A percentile compares a stretch with the other conserved stretches of the same genome.
phyloP scores from a whole-genome alignment of 2,797 vertebrate genomes.

The Syngnathus rostellatus region DNA sequence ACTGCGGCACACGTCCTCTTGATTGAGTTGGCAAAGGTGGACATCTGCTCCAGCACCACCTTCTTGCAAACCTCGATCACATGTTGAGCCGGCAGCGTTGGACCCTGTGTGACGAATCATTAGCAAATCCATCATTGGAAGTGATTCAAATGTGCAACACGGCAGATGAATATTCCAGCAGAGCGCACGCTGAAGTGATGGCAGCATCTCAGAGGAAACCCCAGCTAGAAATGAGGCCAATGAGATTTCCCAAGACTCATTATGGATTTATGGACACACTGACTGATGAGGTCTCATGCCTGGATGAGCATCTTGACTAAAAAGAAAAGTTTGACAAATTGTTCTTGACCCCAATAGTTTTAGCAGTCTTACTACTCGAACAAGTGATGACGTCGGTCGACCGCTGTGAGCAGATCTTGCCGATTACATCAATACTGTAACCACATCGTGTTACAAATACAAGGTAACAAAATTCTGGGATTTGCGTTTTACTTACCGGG shows the following conservation, averaged over 20 bases:
- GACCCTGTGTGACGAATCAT: conserved; percentile 61
- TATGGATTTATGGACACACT: conserved; percentile 56
- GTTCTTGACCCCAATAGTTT: conserved; percentile 43
- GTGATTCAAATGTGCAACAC: conserved; percentile 34
- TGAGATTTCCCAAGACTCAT: conserved; percentile 52
- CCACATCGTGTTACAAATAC: conserved; percentile 4
- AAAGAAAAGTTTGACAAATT: conserved; percentile 47
- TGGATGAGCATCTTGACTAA: conserved; percentile 48
- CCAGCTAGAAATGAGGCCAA: conserved; percentile 45
- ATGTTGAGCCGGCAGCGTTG: conserved; percentile 61
- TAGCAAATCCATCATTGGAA: conserved; percentile 45
- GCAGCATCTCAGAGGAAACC: conserved; percentile 44
- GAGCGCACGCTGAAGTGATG: conserved; percentile 25
- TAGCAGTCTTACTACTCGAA: not conserved
- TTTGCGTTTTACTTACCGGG: conserved; percentile 58
- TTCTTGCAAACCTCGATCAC: conserved; percentile 73
- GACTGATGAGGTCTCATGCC: conserved; percentile 40
- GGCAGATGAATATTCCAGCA: conserved; percentile 32
- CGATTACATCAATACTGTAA: not conserved
- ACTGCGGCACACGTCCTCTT: conserved; percentile 69
- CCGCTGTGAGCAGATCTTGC: not conserved
- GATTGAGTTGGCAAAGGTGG: conserved; percentile 69
- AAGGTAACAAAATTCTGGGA: conserved; percentile 8
- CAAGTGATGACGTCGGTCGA: not conserved
- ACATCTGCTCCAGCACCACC: conserved; percentile 76